Conservation (phyloP, 2,797 vertebrate genomes). For the Hybognathus amarus region DNA sequence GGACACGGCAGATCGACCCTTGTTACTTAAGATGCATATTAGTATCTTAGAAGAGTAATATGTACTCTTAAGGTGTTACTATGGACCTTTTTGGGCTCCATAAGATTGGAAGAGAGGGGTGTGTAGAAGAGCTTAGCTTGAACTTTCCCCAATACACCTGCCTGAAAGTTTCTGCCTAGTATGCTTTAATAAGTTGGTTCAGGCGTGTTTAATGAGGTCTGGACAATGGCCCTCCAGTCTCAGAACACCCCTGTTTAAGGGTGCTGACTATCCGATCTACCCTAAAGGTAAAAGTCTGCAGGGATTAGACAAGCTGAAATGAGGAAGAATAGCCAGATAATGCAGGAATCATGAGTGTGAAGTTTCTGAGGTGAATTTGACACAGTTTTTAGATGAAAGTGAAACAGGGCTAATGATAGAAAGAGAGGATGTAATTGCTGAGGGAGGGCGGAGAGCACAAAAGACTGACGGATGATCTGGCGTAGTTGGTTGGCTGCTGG, state of each 20-base stretch:
- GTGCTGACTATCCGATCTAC: not conserved
- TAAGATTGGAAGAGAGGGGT: not conserved
- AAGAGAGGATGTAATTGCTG: conserved; percentile 37
- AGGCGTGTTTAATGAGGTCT: not conserved
- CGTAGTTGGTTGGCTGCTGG: conserved; percentile 77
- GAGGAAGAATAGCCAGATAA: not conserved
- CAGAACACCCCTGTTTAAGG: too few relatives aligned
- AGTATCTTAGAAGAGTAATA: not conserved
- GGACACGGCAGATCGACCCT: not conserved
- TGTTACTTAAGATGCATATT: not conserved
- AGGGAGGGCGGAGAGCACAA: conserved; percentile 39
- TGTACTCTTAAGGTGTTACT: not conserved
- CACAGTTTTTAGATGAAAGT: conserved; percentile 55
- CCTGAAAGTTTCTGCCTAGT: not conserved
- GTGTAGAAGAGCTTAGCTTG: not conserved
- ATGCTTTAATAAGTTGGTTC: not conserved
- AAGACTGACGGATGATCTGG: conserved; percentile 48
- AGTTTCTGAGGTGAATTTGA: conserved; percentile 50
- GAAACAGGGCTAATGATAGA: conserved; percentile 58
- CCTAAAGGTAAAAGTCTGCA: not conserved
- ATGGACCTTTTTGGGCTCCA: not conserved
- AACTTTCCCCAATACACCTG: not conserved
- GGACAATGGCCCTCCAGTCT: not conserved
- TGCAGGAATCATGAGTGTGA: not conserved
- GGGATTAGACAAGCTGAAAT: not conserved